Evolutionary conservation across 2,113 vertebrate genomes (phyloP), one percentile per base, ranked within the genome.

Genomic region (Ammodytes marinus): DNA sequence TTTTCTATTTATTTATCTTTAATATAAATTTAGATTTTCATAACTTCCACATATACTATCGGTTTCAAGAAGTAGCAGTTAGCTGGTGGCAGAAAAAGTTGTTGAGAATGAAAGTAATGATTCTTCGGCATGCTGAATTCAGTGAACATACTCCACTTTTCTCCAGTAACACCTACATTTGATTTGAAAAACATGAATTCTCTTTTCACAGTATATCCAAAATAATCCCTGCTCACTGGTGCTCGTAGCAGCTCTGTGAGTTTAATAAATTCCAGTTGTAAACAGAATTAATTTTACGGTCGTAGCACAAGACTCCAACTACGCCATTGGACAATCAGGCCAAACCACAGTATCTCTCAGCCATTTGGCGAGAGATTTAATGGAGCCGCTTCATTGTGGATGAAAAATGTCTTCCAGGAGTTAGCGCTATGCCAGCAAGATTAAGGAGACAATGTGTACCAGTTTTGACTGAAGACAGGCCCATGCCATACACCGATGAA

Each of bases 401-500:
- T 64, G 27, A 79, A 43, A 57, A 66, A 69, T 58, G 50, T 55
- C 19, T 78, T 72, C 52, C 53, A 65, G 71, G 61, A 15, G 17
- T 58, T 17, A 71, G 57, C 6, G 75, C 37, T 4, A 35, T 74
- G 69, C 78, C 82, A 90, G 19, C 69, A 59, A 74, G 35, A 37
- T 73, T 27, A 27, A 27, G 49, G 39, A 69, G 74, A 71, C 49
- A 66, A 3, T 19, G 10, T 82, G 82, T 71, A 46, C 83, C 69
- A 50, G 19, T 10, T 61, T 39, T 61, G 60, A 74, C n/a, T 73
- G 59, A 66, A 69, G 86, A 75, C 77, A 66, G 73, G 87, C 37
- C 52, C 19, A 67, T 81, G 79, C 40, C 77, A 73, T 37, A 47
- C 79, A 77, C 68, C 64, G 88, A 91, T 87, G 47, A 91, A 88